Evolutionary conservation across 2,113 vertebrate genomes (phyloP).

Genomic region (Stigmatopora argus): DNA sequence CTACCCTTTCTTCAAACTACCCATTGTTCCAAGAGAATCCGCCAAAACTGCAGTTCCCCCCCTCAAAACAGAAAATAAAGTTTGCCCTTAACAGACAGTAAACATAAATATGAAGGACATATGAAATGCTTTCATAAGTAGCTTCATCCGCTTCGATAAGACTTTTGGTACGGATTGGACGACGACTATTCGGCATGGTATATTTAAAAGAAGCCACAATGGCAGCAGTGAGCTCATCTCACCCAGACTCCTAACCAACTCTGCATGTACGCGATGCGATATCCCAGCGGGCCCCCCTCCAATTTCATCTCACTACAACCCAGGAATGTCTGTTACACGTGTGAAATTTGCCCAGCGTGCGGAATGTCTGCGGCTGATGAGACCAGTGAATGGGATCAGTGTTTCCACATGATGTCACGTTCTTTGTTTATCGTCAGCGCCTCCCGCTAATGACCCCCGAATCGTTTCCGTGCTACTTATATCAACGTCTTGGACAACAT

Average conservation of each 20-base stretch:
- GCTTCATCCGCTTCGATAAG: constrained; percentile 22
- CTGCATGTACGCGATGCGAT: constrained; percentile 44
- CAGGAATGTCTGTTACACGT: constrained; percentile 68
- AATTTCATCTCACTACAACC: constrained; percentile 44
- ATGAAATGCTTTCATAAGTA: not conserved
- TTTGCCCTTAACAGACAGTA: not conserved
- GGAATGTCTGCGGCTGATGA: constrained; percentile 59
- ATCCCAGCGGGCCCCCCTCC: constrained; percentile 32
- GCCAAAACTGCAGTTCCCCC: not conserved
- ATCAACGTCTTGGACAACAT: constrained; percentile 20
- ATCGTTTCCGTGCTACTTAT: constrained; percentile 42
- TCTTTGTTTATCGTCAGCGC: constrained; percentile 55
- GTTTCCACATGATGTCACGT: constrained; percentile 72
- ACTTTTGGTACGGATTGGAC: not conserved
- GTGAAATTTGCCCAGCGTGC: constrained; percentile 60
- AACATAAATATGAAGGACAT: constrained; percentile 1
- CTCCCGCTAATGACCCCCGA: constrained; percentile 46
- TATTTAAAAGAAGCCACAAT: constrained; percentile 30
- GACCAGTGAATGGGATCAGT: constrained; percentile 65
- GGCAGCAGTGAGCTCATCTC: constrained; percentile 54
- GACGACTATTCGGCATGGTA: constrained; percentile 17
- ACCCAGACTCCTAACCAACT: constrained; percentile 41
- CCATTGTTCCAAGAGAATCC: not conserved
- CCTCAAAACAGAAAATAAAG: not conserved
- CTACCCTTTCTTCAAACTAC: not conserved